These are phyloP conservation scores for Diachrysia chrysitis DNA, from an alignment of 2,888 invertebrate genomes.

Conservation along the genomic window DNA sequence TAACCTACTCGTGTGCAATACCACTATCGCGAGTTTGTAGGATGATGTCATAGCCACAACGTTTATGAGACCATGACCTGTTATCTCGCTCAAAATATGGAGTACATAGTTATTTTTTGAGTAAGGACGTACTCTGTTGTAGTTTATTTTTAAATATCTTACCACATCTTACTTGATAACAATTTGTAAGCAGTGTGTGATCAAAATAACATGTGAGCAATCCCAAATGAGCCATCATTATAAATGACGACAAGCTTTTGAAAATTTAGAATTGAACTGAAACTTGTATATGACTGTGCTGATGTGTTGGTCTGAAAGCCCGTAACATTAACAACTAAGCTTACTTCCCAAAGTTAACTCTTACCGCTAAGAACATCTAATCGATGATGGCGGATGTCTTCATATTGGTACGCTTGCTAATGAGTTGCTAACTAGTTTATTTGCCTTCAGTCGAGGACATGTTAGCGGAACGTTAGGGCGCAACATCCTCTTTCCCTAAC, in stretches of 20 bases:
- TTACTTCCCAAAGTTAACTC: neutral
- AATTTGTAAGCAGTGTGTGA: too few species aligned
- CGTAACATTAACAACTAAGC: neutral
- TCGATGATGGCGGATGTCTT: neutral
- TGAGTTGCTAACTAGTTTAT: constrained; percentile 4
- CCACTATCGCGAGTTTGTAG: neutral
- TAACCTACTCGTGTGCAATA: neutral
- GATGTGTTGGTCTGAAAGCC: neutral
- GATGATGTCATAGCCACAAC: neutral
- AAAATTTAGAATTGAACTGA: too few species aligned
- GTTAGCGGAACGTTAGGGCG: neutral
- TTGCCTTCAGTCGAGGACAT: neutral
- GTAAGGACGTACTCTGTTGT: too few species aligned
- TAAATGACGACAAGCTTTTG: too few species aligned
- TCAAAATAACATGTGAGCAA: too few species aligned
- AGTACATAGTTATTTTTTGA: neutral
- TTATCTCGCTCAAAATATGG: neutral
- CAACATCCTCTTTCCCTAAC: neutral
- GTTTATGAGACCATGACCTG: neutral
- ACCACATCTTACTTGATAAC: too few species aligned
- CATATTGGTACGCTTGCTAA: neutral
- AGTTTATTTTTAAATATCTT: too few species aligned
- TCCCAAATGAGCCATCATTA: too few species aligned
- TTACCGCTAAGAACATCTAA: neutral
- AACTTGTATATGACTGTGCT: neutral